A percentile compares a stretch with the other conserved stretches of the same genome.
Evolutionary conservation across 2,113 vertebrate species (phyloP).

Genomic region (Galeopterus variegatus): DNA sequence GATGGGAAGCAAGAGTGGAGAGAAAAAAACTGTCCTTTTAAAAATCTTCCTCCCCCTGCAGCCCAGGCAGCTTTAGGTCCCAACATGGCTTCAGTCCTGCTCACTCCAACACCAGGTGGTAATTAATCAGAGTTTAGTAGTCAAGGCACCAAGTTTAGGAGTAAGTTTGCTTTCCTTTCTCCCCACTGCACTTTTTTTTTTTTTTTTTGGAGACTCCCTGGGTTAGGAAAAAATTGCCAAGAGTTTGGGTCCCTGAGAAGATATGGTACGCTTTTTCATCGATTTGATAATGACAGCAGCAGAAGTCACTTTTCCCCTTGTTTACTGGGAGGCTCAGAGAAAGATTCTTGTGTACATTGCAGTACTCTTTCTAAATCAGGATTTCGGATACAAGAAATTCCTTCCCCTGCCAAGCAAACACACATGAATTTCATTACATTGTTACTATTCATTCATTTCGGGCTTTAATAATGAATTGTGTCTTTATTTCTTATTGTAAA

Average conservation of each 20-base stretch:
- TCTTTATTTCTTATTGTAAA: neutral
- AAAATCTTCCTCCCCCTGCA: too few relatives aligned
- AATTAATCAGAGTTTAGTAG: neutral
- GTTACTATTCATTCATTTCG: neutral
- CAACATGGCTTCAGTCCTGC: too few relatives aligned
- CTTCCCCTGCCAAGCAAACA: neutral
- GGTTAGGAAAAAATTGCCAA: neutral
- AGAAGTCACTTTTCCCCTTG: conserved; percentile 16
- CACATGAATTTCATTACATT: neutral
- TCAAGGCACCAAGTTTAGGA: neutral
- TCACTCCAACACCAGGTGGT: neutral
- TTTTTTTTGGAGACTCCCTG: neutral
- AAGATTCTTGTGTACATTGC: neutral
- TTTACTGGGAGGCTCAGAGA: conserved; percentile 18
- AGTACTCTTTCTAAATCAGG: neutral
- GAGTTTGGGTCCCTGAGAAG: neutral
- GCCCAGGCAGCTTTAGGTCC: too few relatives aligned
- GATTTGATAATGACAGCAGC: neutral
- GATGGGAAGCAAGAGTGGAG: too few relatives aligned
- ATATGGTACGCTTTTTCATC: neutral
- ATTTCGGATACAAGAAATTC: neutral
- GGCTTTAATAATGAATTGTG: too few relatives aligned
- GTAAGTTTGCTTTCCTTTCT: neutral
- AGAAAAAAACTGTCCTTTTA: too few relatives aligned
- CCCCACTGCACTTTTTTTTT: neutral